Conservation (phyloP, 2,113 vertebrate genomes). For the Chroicocephalus ridibundus region DNA sequence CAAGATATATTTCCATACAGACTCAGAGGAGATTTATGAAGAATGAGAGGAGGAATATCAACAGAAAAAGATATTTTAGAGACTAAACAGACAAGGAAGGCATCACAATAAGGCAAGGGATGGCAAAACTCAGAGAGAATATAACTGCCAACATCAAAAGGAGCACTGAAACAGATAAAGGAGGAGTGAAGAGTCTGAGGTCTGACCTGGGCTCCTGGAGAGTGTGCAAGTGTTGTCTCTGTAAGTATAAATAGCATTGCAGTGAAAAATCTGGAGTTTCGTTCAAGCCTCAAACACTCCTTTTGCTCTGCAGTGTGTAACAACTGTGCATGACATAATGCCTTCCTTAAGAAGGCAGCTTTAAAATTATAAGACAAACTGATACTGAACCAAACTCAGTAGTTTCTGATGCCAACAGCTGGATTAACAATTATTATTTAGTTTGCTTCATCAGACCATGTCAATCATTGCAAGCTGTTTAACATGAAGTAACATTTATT, state of each 20-base stretch:
- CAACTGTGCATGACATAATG: not conserved
- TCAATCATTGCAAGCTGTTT: not conserved
- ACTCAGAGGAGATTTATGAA: not conserved
- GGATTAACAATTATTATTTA: not conserved
- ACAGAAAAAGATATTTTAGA: not conserved
- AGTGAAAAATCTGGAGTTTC: not conserved
- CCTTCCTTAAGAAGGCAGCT: accelerated
- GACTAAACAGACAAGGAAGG: not conserved
- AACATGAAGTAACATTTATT: not conserved
- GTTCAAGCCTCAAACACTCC: not conserved
- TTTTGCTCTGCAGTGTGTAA: not conserved
- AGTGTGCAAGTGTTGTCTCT: not conserved
- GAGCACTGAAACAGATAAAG: not conserved
- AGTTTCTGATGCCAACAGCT: not conserved
- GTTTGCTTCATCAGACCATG: accelerated
- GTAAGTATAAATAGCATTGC: not conserved
- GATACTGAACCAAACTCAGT: not conserved
- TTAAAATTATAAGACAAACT: not conserved
- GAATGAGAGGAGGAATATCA: not conserved
- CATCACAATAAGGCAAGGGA: not conserved
- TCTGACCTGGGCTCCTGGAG: not conserved
- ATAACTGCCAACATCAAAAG: not conserved
- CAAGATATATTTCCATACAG: not conserved
- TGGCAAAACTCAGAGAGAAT: not conserved
- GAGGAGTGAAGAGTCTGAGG: not conserved